Conservation (phyloP, 2,888 invertebrate genomes). For the Troides aeacus region DNA sequence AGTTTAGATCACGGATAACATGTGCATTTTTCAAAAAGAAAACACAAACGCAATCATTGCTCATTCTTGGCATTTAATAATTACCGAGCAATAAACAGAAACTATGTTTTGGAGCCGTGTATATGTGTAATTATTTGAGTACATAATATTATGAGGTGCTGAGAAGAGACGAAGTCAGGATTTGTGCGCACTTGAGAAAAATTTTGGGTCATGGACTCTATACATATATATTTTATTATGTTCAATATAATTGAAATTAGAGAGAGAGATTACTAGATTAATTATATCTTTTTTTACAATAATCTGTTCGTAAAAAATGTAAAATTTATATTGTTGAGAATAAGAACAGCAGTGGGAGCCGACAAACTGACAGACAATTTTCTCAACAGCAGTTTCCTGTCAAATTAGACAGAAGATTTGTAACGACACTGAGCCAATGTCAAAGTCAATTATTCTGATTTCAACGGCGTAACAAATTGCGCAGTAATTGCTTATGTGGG, state of each 20-base stretch:
- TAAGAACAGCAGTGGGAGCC: neutral
- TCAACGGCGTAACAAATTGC: conserved; percentile 26
- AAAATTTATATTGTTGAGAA: conserved; percentile 8
- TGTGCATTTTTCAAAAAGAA: neutral
- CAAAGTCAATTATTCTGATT: conserved; percentile 29
- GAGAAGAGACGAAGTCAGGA: neutral
- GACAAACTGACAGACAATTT: conserved; percentile 8
- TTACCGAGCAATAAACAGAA: neutral
- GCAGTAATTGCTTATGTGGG: conserved; percentile 24
- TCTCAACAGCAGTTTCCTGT: conserved; percentile 17
- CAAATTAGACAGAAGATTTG: conserved; percentile 4
- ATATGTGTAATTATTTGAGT: neutral
- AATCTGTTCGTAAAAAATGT: neutral
- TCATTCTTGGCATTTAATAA: neutral
- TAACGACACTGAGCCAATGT: conserved; percentile 21
- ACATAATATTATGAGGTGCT: neutral
- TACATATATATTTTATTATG: neutral
- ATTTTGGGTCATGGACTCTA: no score
- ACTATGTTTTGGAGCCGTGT: neutral
- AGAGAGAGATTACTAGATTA: no score
- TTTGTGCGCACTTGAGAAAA: neutral
- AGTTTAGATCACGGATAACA: neutral
- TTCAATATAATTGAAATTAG: neutral
- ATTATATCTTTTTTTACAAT: neutral
- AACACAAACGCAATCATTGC: neutral